Conservation (phyloP, 2,888 invertebrate genomes). For the Rhimphoctona megacephalus region DNA sequence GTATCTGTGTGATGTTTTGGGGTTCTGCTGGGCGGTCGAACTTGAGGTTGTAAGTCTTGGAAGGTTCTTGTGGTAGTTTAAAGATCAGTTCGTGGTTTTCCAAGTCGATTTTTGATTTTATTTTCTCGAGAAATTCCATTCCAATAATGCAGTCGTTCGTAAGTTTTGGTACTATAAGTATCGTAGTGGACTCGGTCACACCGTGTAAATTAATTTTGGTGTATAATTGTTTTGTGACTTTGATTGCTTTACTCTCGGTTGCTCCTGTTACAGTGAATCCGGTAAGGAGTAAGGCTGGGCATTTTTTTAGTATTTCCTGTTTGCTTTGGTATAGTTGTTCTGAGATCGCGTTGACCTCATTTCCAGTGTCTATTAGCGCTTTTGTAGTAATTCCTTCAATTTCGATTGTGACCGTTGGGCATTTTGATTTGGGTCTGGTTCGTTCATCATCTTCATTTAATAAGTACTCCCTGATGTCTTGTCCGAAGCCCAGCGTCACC, state of each 20-base stretch:
- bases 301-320: background rate
- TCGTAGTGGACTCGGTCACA: background rate
- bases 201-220: background rate
- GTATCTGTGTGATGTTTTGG: background rate
- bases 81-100: background rate
- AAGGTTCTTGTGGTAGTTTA: background rate
- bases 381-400: background rate
- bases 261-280: background rate
- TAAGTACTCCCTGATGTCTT: background rate
- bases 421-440: background rate
- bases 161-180: background rate
- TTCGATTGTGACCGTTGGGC: background rate
- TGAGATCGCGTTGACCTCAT: background rate
- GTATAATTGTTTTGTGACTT: background rate
- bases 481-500: constrained; percentile 4
- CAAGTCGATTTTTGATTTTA: background rate
- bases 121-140: background rate
- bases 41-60: background rate
- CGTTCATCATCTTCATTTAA: background rate
- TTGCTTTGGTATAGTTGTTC: background rate
- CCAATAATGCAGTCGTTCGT: background rate
- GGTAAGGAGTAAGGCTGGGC: background rate
- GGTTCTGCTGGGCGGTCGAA: background rate
- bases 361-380: background rate
- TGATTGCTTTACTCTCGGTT: background rate